phyloP scores from a whole-genome alignment of 2,888 invertebrate genomes.

The Germaria angustata region DNA sequence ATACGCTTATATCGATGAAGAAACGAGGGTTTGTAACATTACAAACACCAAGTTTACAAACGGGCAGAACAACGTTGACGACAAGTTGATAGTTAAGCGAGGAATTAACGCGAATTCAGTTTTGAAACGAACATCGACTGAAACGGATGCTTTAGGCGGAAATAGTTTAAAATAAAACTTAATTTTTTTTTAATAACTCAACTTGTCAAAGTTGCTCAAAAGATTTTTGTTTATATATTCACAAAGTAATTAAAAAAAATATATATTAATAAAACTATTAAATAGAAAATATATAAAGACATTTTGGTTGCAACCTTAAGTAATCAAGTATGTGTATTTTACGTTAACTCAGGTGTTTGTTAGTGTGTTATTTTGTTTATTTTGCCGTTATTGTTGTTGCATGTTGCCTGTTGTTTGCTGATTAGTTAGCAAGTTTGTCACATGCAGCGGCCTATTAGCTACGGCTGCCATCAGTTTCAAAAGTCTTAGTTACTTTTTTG shows the following conservation, averaged over 20 bases:
- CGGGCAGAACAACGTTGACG: constrained; percentile 40
- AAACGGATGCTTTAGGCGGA: constrained; percentile 74
- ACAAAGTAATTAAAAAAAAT: not conserved
- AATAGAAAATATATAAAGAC: not conserved
- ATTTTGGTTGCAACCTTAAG: constrained; percentile 39
- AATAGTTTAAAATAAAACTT: constrained; percentile 43
- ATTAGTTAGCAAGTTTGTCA: constrained; percentile 63
- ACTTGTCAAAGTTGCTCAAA: not conserved
- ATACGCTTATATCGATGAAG: constrained; percentile 26
- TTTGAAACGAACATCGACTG: constrained; percentile 77
- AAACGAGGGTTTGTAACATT: constrained; percentile 32
- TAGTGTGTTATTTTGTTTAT: constrained; percentile 4
- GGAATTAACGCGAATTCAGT: constrained; percentile 77
- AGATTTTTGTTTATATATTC: constrained; percentile 1
- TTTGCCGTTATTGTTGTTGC: constrained; percentile 30
- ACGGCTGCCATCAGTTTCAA: constrained; percentile 40
- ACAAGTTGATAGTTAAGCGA: constrained; percentile 71
- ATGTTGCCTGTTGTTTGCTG: constrained; percentile 53
- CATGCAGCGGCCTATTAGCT: constrained; percentile 53
- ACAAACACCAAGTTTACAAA: constrained; percentile 19
- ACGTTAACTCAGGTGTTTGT: constrained; percentile 9
- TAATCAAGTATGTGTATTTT: constrained; percentile 56
- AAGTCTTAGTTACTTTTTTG: constrained; percentile 38
- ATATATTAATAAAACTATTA: not conserved
- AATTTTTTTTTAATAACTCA: not conserved